These are phyloP conservation scores for Ploceus nigricollis DNA, from an alignment of 2,113 vertebrate species.

Conservation along the genomic window DNA sequence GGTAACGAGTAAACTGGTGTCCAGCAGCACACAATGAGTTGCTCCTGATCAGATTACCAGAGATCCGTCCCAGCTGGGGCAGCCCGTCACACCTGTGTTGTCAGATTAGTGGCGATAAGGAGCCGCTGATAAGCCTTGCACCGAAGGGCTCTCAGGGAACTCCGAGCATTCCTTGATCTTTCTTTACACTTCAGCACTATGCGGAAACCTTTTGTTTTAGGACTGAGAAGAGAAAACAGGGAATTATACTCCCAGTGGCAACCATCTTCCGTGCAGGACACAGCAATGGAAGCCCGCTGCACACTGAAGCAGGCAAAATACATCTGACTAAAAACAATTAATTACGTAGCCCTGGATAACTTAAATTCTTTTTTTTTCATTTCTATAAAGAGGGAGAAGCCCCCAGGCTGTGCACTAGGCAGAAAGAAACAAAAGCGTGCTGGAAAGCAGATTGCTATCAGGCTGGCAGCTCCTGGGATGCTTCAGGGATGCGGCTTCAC, in stretches of 20 bases:
- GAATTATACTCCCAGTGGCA: background rate
- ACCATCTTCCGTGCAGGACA: background rate
- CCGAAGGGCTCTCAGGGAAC: background rate
- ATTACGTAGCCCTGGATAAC: background rate
- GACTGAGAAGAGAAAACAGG: background rate
- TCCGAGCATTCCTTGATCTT: background rate
- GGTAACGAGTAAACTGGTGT: background rate
- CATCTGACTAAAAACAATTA: background rate
- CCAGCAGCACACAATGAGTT: background rate
- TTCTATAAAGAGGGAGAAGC: background rate
- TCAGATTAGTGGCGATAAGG: slow-evolving; percentile 17
- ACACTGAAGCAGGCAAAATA: background rate
- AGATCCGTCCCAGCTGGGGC: background rate
- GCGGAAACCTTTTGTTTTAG: background rate
- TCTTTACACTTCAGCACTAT: background rate
- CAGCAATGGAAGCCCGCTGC: background rate
- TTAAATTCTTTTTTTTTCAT: background rate
- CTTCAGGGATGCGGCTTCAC: background rate
- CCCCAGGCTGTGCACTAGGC: too few relatives aligned
- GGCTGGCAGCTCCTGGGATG: background rate
- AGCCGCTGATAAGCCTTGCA: background rate
- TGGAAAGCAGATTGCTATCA: background rate
- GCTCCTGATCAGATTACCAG: background rate
- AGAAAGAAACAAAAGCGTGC: background rate
- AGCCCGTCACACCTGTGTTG: slow-evolving; percentile 46